Evolutionary conservation across 2,797 vertebrate genomes (phyloP).

Genomic region (Lophotriccus pileatus): DNA sequence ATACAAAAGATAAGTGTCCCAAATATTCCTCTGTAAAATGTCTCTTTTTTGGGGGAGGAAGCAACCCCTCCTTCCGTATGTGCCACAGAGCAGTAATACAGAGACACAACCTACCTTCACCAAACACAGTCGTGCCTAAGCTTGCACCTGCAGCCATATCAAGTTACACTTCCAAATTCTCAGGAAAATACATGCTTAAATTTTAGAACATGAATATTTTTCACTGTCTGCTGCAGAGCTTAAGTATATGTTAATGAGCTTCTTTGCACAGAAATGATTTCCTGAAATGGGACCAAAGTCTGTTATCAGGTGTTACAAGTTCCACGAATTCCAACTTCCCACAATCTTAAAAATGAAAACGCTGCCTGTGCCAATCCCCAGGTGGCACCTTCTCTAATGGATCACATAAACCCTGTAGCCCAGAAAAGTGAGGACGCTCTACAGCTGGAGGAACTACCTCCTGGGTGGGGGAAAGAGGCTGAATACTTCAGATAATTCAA

Average conservation of each 20-base stretch:
- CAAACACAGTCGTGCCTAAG: not conserved
- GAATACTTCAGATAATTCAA: not conserved
- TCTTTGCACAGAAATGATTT: not conserved
- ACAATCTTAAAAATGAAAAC: not conserved
- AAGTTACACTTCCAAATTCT: not conserved
- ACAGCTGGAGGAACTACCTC: not conserved
- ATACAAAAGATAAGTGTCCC: not conserved
- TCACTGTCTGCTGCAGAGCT: not conserved
- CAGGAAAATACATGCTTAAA: not conserved
- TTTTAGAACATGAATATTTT: not conserved
- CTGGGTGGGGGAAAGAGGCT: fast-evolving
- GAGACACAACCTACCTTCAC: not conserved
- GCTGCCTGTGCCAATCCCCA: not conserved
- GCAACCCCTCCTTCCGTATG: not conserved
- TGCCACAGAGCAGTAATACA: not conserved
- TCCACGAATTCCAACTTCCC: not conserved
- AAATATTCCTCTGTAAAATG: not conserved
- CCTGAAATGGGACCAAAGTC: not conserved
- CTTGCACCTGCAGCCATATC: not conserved
- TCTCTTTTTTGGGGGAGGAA: fast-evolving
- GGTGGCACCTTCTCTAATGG: not conserved
- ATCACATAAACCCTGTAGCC: not conserved
- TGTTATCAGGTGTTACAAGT: not conserved
- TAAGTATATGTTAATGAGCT: not conserved
- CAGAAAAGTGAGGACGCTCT: not conserved